Evolutionary conservation across 2,113 vertebrate species (phyloP), one percentile per base, ranked within the genome.

Genomic region (Astur gentilis): DNA sequence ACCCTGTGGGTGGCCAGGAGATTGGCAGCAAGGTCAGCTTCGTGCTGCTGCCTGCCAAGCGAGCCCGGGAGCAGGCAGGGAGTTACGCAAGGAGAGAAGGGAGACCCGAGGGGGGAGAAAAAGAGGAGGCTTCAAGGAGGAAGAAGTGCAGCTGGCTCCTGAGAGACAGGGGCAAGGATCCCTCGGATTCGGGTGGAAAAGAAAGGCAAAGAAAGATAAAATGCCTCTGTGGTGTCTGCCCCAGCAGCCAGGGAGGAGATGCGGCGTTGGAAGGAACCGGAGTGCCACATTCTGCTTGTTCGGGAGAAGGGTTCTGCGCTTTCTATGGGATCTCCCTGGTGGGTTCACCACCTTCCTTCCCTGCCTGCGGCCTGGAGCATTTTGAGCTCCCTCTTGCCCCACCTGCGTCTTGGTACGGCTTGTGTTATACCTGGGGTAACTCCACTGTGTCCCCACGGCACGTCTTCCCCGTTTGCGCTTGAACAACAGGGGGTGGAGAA

Each of bases 211-310:
- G 16, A 4, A 31, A 18, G 15, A 16, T 1, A 4, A 40, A 36
- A 31, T 5, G 12, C 29, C 58, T 9, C 71, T 4, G 4, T 4
- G 23, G 42, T 7, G 14, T 8, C 61, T 45, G 34, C 34, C n/a
- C 66, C 26, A 19, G 57, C 50, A 58, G 61, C 18, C 40, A 16
- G 42, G 47, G 52, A 60, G 77, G 61, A 75, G 61, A 17, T 0
- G 2, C 61, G 14, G 67, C 2, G 0, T 14, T 8, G 0, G 0
- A 6, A 55, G 61, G 50, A 64, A 21, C 18, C 1, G 1, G n/a
- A 52, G 44, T 5, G 10, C 19, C 52, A 21, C 4, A 0, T n/a
- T 29, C 18, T 25, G 31, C 57, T 23, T 6, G 7, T 40, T 14
- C 9, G 23, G 69, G 61, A 40, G 45, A 38, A 61, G 25, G 55